Conservation (phyloP, 2,888 invertebrate genomes). For the Trachelus stipa region DNA sequence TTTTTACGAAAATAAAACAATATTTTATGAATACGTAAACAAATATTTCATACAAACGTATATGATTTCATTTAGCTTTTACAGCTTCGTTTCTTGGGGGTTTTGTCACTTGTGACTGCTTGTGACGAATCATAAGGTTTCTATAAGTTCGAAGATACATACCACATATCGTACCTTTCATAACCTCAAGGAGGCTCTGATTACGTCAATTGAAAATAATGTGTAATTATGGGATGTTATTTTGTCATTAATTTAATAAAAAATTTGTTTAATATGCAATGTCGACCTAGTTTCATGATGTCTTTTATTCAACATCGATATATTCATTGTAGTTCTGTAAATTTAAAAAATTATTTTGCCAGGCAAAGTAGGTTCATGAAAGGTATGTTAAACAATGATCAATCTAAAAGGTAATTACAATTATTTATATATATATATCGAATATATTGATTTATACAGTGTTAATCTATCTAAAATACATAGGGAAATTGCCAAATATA, state of each 20-base stretch:
- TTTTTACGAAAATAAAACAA: background rate
- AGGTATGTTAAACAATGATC: conserved; percentile 35
- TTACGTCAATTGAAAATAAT: background rate
- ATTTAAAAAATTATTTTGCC: conserved; percentile 19
- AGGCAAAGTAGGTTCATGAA: conserved; percentile 40
- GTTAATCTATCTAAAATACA: conserved; percentile 2
- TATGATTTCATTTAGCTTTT: background rate
- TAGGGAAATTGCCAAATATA: conserved; percentile 5
- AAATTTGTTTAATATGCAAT: background rate
- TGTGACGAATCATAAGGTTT: background rate
- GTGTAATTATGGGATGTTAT: background rate
- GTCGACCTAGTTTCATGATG: background rate
- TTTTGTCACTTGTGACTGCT: background rate
- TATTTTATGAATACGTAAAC: background rate
- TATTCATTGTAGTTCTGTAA: conserved; percentile 20
- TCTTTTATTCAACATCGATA: conserved; percentile 8
- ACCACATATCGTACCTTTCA: background rate
- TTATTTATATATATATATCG: background rate
- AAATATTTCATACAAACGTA: background rate
- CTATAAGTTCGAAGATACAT: background rate
- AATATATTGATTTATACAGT: conserved; percentile 1
- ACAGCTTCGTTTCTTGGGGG: background rate
- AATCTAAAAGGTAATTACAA: conserved; percentile 38
- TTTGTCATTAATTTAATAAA: background rate
- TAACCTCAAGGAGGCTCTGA: background rate